Conservation (phyloP, 2,888 invertebrate genomes). For the Panzeria rudis region DNA sequence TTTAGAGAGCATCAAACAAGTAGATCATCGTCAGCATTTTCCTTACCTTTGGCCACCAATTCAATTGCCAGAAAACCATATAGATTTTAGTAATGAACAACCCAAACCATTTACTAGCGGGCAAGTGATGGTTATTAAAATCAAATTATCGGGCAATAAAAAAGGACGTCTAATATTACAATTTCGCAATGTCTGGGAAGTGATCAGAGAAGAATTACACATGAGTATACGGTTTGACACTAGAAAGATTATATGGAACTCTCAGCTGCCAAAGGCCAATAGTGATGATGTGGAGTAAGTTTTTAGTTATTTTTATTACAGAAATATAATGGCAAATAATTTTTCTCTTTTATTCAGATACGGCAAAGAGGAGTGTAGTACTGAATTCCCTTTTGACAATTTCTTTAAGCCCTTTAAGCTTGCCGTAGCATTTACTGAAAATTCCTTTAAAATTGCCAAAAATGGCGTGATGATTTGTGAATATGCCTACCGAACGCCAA, state of each 20-base stretch:
- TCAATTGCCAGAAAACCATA: slow-evolving; percentile 33
- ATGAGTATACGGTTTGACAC: slow-evolving; percentile 61
- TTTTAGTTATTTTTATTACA: neutral
- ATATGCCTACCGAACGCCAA: slow-evolving; percentile 53
- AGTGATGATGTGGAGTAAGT: slow-evolving; percentile 57
- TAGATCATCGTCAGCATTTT: slow-evolving; percentile 67
- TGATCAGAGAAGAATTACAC: slow-evolving; percentile 56
- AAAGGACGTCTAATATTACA: slow-evolving; percentile 61
- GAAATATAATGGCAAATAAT: no score
- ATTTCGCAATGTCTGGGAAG: slow-evolving; percentile 60
- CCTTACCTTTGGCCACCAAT: slow-evolving; percentile 62
- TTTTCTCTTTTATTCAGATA: slow-evolving; percentile 39
- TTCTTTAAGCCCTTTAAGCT: slow-evolving; percentile 59
- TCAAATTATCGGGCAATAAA: slow-evolving; percentile 51
- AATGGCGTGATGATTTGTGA: slow-evolving; percentile 52
- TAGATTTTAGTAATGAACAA: slow-evolving; percentile 64
- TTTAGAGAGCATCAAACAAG: slow-evolving; percentile 41
- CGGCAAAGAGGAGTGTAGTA: slow-evolving; percentile 47
- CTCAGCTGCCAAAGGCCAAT: slow-evolving; percentile 43
- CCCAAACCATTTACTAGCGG: slow-evolving; percentile 41
- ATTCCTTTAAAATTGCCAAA: slow-evolving; percentile 58
- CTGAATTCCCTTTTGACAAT: slow-evolving; percentile 55
- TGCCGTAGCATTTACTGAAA: slow-evolving; percentile 56
- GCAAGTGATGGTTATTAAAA: slow-evolving; percentile 58
- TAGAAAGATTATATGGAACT: slow-evolving; percentile 48